These are phyloP conservation scores for Bembecia ichneumoniformis DNA, from an alignment of 2,888 invertebrate species.

Conservation along the genomic window DNA sequence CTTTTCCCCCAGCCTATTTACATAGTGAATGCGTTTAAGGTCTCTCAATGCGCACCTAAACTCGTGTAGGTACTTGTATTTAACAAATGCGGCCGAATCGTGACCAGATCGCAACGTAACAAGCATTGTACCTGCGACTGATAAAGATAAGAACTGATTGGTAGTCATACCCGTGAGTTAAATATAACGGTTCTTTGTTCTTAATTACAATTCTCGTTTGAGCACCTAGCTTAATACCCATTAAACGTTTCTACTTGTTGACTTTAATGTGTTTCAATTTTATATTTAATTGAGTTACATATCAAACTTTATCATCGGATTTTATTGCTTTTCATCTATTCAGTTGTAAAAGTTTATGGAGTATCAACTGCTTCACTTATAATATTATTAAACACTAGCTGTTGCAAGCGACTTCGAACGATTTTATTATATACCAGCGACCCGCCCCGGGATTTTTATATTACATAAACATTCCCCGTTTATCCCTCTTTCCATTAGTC, in stretches of 20 bases:
- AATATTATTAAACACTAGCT: no score
- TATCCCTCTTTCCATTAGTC: no score
- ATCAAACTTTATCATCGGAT: no score
- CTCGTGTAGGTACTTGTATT: constrained; percentile 22
- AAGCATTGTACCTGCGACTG: constrained; percentile 16
- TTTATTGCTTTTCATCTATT: no score
- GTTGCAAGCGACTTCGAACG: no score
- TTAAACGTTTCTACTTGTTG: background rate
- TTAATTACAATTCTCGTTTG: constrained; percentile 22
- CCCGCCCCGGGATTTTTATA: no score
- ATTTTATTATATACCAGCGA: no score
- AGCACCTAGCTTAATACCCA: background rate
- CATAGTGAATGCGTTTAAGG: no score
- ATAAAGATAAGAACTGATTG: constrained; percentile 42
- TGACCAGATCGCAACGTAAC: constrained; percentile 44
- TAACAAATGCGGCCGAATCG: constrained; percentile 45
- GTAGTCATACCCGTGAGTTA: constrained; percentile 25
- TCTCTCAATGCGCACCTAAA: background rate
- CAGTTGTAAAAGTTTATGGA: no score
- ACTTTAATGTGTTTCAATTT: background rate
- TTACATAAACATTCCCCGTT: no score
- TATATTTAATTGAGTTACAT: background rate
- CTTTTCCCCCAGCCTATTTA: no score
- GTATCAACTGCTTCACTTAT: no score
- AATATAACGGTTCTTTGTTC: constrained; percentile 35